Evolutionary conservation across 2,113 vertebrate species (phyloP).

Genomic region (Rostratula benghalensis): DNA sequence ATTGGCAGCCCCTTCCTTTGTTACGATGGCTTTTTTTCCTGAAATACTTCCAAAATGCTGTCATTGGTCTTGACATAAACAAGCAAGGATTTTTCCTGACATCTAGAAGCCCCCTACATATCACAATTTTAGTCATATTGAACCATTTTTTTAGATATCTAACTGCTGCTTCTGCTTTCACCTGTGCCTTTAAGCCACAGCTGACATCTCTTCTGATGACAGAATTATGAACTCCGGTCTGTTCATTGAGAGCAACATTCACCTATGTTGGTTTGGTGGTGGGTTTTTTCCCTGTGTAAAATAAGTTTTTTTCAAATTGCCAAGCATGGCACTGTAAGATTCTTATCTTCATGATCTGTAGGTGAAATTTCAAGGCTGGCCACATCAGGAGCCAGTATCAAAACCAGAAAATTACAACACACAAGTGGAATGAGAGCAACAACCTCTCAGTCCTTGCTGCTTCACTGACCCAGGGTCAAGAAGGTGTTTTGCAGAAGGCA

Average conservation of each 20-base stretch:
- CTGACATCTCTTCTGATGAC: not conserved
- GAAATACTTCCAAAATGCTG: not conserved
- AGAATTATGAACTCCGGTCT: not conserved
- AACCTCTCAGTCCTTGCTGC: not conserved
- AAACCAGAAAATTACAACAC: not conserved
- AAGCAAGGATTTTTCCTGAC: not conserved
- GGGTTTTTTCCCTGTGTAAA: not conserved
- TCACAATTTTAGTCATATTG: not conserved
- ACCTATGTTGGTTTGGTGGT: not conserved
- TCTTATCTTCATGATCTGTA: not conserved
- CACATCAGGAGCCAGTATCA: not conserved
- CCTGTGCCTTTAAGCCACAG: not conserved
- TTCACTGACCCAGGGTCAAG: not conserved
- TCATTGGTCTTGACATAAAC: not conserved
- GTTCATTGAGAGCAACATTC: not conserved
- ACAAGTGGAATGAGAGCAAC: not conserved
- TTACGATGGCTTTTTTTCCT: not conserved
- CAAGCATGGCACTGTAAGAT: rapidly evolving
- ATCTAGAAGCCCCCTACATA: not conserved
- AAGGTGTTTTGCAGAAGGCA: not conserved
- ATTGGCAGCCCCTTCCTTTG: not conserved
- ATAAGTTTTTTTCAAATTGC: not conserved
- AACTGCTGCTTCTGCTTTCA: not conserved
- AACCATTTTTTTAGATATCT: not conserved
- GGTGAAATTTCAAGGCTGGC: not conserved